These are phyloP conservation scores for Peromyscus polionotus DNA, from an alignment of 2,113 vertebrate species.

Conservation along the genomic window DNA sequence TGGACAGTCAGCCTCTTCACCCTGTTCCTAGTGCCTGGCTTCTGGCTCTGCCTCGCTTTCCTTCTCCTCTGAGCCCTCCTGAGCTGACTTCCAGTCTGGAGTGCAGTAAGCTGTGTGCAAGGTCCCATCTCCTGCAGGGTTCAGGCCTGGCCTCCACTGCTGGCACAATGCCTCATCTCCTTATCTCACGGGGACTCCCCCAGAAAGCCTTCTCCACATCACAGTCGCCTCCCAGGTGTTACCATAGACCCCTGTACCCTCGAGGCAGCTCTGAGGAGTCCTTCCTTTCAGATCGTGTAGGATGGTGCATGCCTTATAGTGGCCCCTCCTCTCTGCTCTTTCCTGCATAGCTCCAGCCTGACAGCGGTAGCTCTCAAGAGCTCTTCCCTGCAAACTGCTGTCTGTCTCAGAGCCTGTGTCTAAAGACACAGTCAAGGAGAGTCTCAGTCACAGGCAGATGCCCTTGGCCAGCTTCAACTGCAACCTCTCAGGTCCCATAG, in stretches of 20 bases:
- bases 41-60: not conserved
- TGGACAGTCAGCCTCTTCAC: accelerated
- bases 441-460: not conserved
- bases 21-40: not conserved
- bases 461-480: too few relatives aligned
- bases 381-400: not conserved
- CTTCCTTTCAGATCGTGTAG: not conserved
- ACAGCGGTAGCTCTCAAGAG: too few relatives aligned
- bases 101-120: not conserved
- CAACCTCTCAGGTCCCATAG: not conserved
- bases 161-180: not conserved
- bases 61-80: too few relatives aligned
- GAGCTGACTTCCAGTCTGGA: too few relatives aligned
- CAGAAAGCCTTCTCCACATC: not conserved
- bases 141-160: not conserved
- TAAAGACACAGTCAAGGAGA: not conserved
- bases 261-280: not conserved
- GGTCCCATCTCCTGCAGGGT: too few relatives aligned
- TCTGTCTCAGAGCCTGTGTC: not conserved
- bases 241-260: not conserved
- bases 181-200: not conserved
- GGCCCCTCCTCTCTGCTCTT: not conserved
- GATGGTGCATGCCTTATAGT: not conserved
- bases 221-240: not conserved
- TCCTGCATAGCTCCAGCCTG: not conserved